Conservation (phyloP, 2,888 invertebrate genomes). For the Lasioglossum marginatum region DNA sequence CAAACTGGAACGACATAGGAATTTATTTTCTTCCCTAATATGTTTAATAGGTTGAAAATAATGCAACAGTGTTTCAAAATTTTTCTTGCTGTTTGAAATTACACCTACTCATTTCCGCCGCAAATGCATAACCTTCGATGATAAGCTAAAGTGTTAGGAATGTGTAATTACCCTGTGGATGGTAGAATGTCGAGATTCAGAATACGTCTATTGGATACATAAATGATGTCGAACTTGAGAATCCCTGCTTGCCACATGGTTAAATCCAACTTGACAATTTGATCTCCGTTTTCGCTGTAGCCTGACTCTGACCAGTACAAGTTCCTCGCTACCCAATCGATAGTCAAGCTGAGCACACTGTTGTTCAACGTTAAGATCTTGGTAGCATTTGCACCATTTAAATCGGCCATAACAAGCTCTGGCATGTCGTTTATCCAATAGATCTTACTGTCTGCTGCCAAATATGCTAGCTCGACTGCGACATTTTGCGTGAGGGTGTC, state of each 20-base stretch:
- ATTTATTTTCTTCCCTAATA: too few species aligned
- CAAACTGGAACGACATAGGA: too few species aligned
- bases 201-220: constrained; percentile 87
- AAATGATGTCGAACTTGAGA: constrained; percentile 85
- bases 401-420: constrained; percentile 88
- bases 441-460: constrained; percentile 90
- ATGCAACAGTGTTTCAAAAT: too few species aligned
- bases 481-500: constrained; percentile 88
- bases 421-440: constrained; percentile 94
- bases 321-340: constrained; percentile 95
- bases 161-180: constrained; percentile 86
- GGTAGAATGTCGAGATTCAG: constrained; percentile 91
- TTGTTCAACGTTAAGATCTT: constrained; percentile 87
- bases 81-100: too few species aligned
- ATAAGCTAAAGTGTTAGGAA: background rate
- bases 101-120: too few species aligned
- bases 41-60: too few species aligned
- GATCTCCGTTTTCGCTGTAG: constrained; percentile 83
- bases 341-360: constrained; percentile 89
- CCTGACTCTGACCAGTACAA: constrained; percentile 92
- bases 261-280: constrained; percentile 89
- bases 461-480: constrained; percentile 89
- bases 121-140: background rate
- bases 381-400: constrained; percentile 86
- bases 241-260: constrained; percentile 85